These are phyloP conservation scores for Pipistrellus kuhlii DNA, from an alignment of 2,797 vertebrate species.

Conservation along the genomic window DNA sequence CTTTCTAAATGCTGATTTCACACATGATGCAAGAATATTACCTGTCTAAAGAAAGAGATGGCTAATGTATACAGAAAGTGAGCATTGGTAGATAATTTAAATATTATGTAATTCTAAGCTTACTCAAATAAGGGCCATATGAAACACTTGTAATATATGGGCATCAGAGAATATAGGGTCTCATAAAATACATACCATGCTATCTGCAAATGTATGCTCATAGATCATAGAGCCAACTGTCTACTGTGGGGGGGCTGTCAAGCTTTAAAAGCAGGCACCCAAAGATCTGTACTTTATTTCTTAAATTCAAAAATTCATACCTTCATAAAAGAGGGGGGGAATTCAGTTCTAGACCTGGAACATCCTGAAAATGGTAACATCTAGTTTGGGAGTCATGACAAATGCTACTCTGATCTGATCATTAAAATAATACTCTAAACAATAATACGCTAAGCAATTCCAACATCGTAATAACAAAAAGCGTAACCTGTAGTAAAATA, in stretches of 20 bases:
- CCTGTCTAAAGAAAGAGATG: background rate
- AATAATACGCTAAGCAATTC: background rate
- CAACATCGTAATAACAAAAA: slow-evolving; percentile 26
- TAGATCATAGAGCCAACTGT: slow-evolving; percentile 5
- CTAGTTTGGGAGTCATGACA: slow-evolving; percentile 12
- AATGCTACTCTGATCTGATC: background rate
- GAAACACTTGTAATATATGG: slow-evolving; percentile 29
- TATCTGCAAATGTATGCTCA: background rate
- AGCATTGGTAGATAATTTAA: slow-evolving; percentile 34
- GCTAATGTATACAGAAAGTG: slow-evolving; percentile 50
- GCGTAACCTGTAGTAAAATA: slow-evolving; percentile 45
- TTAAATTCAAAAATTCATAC: slow-evolving; percentile 44
- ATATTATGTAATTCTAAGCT: slow-evolving; percentile 56
- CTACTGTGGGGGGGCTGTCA: background rate
- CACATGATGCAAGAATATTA: background rate
- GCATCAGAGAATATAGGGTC: background rate
- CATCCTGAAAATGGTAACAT: background rate
- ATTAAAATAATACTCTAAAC: slow-evolving; percentile 31
- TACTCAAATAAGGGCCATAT: slow-evolving; percentile 14
- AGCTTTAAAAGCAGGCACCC: slow-evolving; percentile 38
- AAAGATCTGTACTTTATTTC: slow-evolving; percentile 22
- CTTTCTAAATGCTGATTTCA: slow-evolving; percentile 55
- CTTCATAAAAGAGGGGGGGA: background rate
- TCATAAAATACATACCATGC: background rate
- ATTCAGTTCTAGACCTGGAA: slow-evolving; percentile 7